Percentiles rank a stretch among this genome's conserved stretches.
Evolutionary conservation across 2,888 invertebrate species (phyloP).

Genomic region (Amblyjoppa proteus): DNA sequence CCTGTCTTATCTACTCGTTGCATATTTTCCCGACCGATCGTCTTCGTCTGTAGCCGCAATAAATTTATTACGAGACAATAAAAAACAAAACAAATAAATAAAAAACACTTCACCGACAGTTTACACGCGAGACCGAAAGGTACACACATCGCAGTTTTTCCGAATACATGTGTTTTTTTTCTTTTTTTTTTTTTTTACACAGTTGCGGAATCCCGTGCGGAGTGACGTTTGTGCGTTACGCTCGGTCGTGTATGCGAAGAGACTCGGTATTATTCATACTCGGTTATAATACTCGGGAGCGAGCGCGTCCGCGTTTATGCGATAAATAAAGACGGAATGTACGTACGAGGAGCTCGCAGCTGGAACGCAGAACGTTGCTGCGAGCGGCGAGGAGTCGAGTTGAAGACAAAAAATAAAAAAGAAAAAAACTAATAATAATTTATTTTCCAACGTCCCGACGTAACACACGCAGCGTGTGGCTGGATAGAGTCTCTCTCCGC

Average conservation of each 20-base stretch:
- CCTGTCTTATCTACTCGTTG: no score
- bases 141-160: no score
- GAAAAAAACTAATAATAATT: conserved; percentile 60
- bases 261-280: conserved; percentile 14
- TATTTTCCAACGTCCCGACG: conserved; percentile 53
- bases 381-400: conserved; percentile 26
- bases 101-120: no score
- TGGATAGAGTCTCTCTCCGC: conserved; percentile 24
- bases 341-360: conserved; percentile 27
- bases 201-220: neutral
- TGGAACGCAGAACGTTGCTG: conserved; percentile 31
- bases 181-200: neutral
- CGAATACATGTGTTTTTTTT: neutral
- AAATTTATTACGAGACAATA: no score
- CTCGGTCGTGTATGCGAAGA: neutral
- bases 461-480: conserved; percentile 51
- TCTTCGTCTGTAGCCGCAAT: no score
- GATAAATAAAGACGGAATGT: conserved; percentile 25
- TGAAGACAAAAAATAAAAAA: conserved; percentile 17
- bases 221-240: neutral
- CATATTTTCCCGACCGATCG: no score
- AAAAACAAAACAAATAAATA: no score
- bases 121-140: no score
- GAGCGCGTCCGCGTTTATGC: conserved; percentile 12
- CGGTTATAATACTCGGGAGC: neutral